Evolutionary conservation across 1,140 invertebrate genomes (phyloP).

Genomic region (Papilio xuthus): DNA sequence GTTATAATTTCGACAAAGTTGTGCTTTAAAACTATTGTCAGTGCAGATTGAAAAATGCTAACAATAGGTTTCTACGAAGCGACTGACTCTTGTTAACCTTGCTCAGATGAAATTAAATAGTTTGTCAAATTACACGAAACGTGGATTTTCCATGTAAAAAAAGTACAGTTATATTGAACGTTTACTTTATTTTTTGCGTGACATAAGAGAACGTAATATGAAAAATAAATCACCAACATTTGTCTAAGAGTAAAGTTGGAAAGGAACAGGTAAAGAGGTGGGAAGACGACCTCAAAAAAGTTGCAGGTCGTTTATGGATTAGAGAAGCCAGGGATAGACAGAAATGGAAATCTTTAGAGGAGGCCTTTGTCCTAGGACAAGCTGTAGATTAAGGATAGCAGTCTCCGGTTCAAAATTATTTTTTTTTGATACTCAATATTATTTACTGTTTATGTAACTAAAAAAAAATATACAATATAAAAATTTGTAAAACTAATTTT

Average conservation of each 20-base stretch:
- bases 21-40: slow-evolving; percentile 22
- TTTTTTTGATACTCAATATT: no score
- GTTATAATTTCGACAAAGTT: slow-evolving; percentile 17
- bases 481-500: no score
- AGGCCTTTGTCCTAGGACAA: no score
- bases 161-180: neutral
- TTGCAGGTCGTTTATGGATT: no score
- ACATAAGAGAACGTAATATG: neutral
- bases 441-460: no score
- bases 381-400: no score
- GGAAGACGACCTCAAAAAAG: no score
- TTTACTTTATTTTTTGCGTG: neutral
- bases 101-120: slow-evolving; percentile 20
- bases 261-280: no score
- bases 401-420: no score
- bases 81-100: slow-evolving; percentile 11
- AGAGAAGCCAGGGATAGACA: no score
- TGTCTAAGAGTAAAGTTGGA: neutral
- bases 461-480: no score
- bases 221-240: neutral
- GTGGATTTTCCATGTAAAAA: slow-evolving; percentile 8
- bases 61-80: slow-evolving; percentile 16
- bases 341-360: no score
- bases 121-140: slow-evolving; percentile 22
- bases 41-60: slow-evolving; percentile 12